Evolutionary conservation across 2,888 invertebrate genomes (phyloP), one percentile per base, ranked within the genome.

Genomic region (Tigriopus californicus): DNA sequence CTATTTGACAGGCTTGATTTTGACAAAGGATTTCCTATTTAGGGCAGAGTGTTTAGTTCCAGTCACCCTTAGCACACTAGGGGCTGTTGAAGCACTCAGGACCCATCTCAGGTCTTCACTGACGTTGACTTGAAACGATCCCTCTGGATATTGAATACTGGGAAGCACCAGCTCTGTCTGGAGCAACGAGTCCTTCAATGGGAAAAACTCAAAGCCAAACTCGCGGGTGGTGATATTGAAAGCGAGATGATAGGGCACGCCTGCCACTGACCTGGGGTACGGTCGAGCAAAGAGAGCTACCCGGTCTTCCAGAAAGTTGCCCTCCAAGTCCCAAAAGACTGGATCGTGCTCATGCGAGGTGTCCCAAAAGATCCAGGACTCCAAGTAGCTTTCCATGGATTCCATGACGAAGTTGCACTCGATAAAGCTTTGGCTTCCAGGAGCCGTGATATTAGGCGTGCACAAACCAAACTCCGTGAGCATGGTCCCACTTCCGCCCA

Each of bases 401-500:
- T 20, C 47, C 49, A 58, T n/a, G 13, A 58, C 49, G 25, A 46
- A 57, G 18, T 55, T 55, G 40, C 55, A 55, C 15, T 20, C 55
- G 2, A 33, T 42, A 15, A n/a, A 41, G 18, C 41, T 47, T 22
- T 22, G 42, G 1, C 13, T 20, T 13, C 33, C 25, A 1, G 58
- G 46, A 1, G 8, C 12, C 1, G 22, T 58, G 1, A 47, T 24
- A 58, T 58, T 46, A 2, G 58, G 58, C 18, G n/a, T n/a, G 33
- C 58, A 58, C 8, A 33, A 12, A 8, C 58, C 58, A 25, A 58
- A 58, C 40, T 58, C 58, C 1, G 58, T 58, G 22, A 58, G 40
- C 46, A 58, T 47, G n/a, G 58, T 24, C 5, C 24, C 58, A 49
- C 47, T 57, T 20, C 57, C 48, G 15, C 58, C 58, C 58, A 58